phyloP scores from a whole-genome alignment of 2,113 vertebrate species.

The Ovis canadensis region DNA sequence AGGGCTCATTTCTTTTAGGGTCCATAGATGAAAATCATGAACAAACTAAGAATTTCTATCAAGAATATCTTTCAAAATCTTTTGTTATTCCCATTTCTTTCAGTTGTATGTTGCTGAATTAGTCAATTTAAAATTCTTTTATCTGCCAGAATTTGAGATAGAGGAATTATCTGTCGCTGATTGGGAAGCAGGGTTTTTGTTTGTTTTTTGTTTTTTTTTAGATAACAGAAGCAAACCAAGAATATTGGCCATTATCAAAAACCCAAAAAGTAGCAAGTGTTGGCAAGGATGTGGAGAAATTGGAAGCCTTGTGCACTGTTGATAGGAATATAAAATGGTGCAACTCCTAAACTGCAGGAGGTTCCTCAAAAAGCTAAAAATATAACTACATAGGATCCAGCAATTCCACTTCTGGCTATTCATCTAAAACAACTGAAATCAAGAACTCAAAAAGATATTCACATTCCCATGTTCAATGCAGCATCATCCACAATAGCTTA shows the following conservation, averaged over 20 bases:
- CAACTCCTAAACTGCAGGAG: neutral
- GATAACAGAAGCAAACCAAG: neutral
- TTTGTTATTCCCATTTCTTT: neutral
- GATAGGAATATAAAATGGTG: neutral
- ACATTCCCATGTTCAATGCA: neutral
- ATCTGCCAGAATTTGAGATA: neutral
- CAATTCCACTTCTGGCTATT: neutral
- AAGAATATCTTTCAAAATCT: neutral
- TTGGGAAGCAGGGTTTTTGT: neutral
- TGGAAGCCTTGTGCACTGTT: neutral
- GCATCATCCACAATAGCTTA: neutral
- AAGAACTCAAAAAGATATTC: neutral
- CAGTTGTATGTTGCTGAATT: neutral
- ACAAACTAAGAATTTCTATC: constrained; percentile 18
- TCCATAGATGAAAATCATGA: neutral
- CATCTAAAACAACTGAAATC: neutral
- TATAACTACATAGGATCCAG: neutral
- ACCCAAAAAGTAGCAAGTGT: neutral
- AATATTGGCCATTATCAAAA: neutral
- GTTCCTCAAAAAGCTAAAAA: neutral
- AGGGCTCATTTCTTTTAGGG: neutral
- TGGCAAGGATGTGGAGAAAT: neutral
- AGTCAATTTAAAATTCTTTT: neutral
- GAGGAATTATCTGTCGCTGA: neutral
- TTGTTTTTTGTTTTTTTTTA: neutral